Evolutionary conservation across 2,888 invertebrate genomes (phyloP), one percentile per base, ranked within the genome.

Genomic region (Homarus gammarus): DNA sequence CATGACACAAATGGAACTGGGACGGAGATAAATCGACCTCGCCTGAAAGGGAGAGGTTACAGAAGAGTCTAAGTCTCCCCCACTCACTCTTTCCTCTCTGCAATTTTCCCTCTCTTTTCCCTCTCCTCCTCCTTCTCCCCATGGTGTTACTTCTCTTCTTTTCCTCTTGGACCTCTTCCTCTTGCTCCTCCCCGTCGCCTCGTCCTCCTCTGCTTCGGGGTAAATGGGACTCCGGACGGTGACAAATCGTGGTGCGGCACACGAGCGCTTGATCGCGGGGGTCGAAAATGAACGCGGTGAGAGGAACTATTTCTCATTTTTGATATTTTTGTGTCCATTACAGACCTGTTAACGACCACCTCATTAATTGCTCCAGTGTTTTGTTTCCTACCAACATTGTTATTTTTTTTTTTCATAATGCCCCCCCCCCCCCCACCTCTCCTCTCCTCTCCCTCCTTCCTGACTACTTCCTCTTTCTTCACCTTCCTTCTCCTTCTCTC

Each of bases 291-390:
- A 73, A 75, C 75, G 84, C 75, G 73, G 75, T 75, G 75, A 61
- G 75, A 33, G 33, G 75, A n/a, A 61, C 84, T 84, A 84, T 84
- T 84, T 84, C 84, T 84, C 84, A 84, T 84, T 75, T 84, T 84
- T 84, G 75, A 73, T 75, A 61, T 75, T 75, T 84, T 84, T 73
- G 38, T 70, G 70, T 83, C 82, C 82, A 83, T 83, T 83, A 83
- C 82, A 83, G 82, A 83, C 82, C 82, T 70, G 70, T 44, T 83
- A 83, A 83, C 82, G 82, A 83, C 82, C 82, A 70, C 70, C 64
- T 83, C 82, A 70, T 83, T 82, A 82, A 83, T 83, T 83, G 82
- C 82, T 83, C 33, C 68, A n/a, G 33, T 27, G 68, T 33, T 84
- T 84, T 56, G 38, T 56, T 73, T 38, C 75, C 15, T 44, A 70